phyloP scores from a whole-genome alignment of 2,797 vertebrate species.

The Malacoraja senta region DNA sequence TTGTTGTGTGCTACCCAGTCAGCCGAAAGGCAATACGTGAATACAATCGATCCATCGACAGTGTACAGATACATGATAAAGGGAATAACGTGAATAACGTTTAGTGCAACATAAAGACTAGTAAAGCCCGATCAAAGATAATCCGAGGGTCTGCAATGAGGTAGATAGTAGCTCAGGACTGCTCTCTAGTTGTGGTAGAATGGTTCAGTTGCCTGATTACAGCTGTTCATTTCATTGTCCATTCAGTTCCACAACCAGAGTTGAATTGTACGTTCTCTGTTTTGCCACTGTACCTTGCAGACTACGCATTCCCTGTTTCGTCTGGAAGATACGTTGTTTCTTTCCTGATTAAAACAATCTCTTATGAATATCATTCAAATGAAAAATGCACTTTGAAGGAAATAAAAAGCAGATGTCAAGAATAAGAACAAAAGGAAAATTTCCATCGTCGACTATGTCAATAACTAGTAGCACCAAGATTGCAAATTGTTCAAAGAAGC shows the following conservation, averaged over 20 bases:
- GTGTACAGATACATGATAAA: no score
- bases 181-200: no score
- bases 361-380: slow-evolving; percentile 9
- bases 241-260: neutral
- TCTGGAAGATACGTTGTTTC: neutral
- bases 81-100: no score
- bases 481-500: neutral
- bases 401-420: slow-evolving; percentile 18
- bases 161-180: no score
- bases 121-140: no score
- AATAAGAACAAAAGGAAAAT: neutral
- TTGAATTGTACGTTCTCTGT: neutral
- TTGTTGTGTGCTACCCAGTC: no score
- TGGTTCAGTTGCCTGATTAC: no score
- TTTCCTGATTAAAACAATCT: slow-evolving; percentile 12
- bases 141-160: no score
- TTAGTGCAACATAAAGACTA: no score
- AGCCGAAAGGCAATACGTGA: no score
- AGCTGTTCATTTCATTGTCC: neutral
- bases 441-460: neutral
- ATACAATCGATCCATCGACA: no score
- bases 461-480: neutral
- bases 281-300: neutral
- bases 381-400: neutral
- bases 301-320: neutral